phyloP scores from a whole-genome alignment of 2,797 vertebrate genomes.

The Leptodactylus fallax region DNA sequence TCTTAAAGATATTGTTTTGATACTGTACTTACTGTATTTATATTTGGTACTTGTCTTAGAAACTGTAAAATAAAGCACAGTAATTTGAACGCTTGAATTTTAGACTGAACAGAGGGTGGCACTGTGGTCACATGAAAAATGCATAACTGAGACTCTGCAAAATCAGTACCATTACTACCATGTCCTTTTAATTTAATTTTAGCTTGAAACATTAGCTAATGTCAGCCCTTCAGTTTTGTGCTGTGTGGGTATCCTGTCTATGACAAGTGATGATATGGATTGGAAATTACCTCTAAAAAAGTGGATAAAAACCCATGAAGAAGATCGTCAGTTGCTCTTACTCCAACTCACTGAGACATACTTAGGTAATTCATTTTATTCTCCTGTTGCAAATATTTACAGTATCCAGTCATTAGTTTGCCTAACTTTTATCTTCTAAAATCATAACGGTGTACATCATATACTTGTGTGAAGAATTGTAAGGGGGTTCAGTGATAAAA shows the following conservation, averaged over 20 bases:
- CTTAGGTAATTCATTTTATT: conserved; percentile 17
- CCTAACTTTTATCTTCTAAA: background rate
- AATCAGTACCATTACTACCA: background rate
- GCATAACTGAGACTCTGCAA: background rate
- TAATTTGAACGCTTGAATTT: conserved; percentile 5
- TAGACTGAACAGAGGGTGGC: conserved; percentile 71
- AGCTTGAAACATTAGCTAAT: conserved; percentile 59
- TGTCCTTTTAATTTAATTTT: conserved; percentile 18
- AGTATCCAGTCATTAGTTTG: background rate
- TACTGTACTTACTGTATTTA: background rate
- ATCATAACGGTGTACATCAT: background rate
- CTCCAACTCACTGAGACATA: background rate
- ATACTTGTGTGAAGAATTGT: too few relatives aligned
- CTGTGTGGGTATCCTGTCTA: conserved; percentile 53
- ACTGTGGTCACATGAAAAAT: conserved; percentile 68
- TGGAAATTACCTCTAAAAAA: conserved; percentile 55
- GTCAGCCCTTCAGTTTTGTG: conserved; percentile 56
- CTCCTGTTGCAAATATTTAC: background rate
- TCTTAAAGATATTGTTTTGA: background rate
- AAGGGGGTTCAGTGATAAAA: background rate
- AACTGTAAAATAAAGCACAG: background rate
- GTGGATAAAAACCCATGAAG: background rate
- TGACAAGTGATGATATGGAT: conserved; percentile 42
- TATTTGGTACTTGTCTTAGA: background rate
- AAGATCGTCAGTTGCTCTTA: background rate